Percentiles rank a stretch among this genome's conserved stretches.
Evolutionary conservation across 2,797 vertebrate species (phyloP).

Genomic region (Microchirus variegatus): DNA sequence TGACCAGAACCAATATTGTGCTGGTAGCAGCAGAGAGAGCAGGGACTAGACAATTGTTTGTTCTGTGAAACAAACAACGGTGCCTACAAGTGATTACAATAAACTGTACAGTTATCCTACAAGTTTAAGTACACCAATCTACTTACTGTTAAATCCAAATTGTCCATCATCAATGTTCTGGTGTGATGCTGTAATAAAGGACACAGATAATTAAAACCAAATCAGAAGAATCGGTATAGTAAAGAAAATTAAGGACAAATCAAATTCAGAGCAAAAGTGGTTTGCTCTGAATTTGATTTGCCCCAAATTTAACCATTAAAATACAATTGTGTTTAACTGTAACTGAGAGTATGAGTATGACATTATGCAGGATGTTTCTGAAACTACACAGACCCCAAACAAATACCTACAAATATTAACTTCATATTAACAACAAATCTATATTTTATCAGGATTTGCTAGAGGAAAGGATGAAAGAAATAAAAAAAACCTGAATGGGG

Average conservation of each 20-base stretch:
- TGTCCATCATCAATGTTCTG: constrained; percentile 86
- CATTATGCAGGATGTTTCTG: constrained; percentile 8
- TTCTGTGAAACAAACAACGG: too few species aligned
- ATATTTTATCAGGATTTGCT: neutral
- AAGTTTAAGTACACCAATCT: neutral
- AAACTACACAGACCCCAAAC: neutral
- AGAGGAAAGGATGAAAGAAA: neutral
- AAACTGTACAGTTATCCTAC: too few species aligned
- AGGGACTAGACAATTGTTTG: too few species aligned
- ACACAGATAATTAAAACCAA: constrained; percentile 31
- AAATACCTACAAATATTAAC: neutral
- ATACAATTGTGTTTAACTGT: neutral
- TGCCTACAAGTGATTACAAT: too few species aligned
- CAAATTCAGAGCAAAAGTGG: constrained; percentile 31
- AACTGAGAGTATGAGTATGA: neutral
- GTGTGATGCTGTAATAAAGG: constrained; percentile 81
- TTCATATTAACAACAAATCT: neutral
- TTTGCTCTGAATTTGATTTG: constrained; percentile 31
- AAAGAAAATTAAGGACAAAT: constrained; percentile 23
- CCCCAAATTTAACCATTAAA: constrained; percentile 9
- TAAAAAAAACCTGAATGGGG: neutral
- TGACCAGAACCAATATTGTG: neutral
- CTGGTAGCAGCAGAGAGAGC: neutral
- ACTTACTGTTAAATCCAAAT: constrained; percentile 95
- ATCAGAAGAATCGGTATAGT: neutral